Percentiles rank a stretch among this genome's conserved stretches.
These are phyloP conservation scores for Onychomys leucogaster DNA, from an alignment of 2,797 vertebrate species.

Conservation along the genomic window DNA sequence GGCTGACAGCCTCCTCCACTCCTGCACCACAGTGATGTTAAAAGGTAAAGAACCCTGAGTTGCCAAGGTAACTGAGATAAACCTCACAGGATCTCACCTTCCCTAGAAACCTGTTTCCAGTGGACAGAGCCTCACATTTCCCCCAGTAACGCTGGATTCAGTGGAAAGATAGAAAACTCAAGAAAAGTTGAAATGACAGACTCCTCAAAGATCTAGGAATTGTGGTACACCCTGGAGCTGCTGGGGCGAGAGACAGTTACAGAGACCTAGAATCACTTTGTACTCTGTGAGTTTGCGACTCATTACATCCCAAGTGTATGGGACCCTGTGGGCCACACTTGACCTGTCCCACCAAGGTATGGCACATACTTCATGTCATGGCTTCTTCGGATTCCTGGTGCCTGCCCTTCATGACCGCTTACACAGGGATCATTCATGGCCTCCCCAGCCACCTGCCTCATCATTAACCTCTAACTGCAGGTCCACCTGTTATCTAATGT, in stretches of 20 bases:
- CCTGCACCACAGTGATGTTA: neutral
- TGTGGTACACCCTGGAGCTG: neutral
- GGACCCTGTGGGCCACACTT: neutral
- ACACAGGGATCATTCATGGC: neutral
- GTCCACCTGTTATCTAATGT: neutral
- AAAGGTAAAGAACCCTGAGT: neutral
- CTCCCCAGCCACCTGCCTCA: neutral
- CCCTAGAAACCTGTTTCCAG: neutral
- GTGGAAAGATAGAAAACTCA: neutral
- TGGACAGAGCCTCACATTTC: neutral
- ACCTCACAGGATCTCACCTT: neutral
- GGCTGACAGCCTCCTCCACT: neutral
- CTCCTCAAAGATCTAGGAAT: neutral
- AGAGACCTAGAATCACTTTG: neutral
- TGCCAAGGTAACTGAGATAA: neutral
- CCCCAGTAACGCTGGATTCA: neutral
- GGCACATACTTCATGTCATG: neutral
- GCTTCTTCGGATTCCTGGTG: neutral
- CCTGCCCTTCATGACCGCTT: neutral
- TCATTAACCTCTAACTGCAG: neutral
- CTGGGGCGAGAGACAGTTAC: neutral
- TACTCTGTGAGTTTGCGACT: neutral
- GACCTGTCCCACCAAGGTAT: neutral
- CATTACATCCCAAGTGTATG: neutral
- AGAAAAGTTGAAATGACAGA: neutral